Base-by-base conservation (phyloP, 1,140 invertebrate species). In the Ceratosolen fusciceps region DNA sequence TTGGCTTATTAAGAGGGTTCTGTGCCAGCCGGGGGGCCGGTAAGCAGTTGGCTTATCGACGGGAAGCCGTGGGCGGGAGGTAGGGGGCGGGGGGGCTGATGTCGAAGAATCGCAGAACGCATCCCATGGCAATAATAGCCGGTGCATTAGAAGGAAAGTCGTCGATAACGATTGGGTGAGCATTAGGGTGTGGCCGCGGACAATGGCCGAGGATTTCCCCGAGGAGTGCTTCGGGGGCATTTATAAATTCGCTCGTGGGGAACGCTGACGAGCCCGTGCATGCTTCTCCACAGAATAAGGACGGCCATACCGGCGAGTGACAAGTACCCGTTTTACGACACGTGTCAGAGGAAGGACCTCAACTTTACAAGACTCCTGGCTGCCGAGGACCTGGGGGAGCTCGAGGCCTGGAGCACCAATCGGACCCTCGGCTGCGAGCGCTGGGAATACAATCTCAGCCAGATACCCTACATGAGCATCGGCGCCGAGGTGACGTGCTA, bases 371-470 rank as follows among this genome's bases (percentile, higher is more conserved):
- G 5, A 0, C 29, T 77, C 2, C 8, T 70, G 0, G 16, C 9
- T 0, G 7, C 47, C 24, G 49, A 26, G 1, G 0, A 24, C 16
- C 24, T 5, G 14, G 24, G 16, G n/a, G 4, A 2, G 2, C 34
- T 58, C 9, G 4, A 19, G 0, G 26, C 26, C 14, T 74, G 77
- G 82, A 75, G 82, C 19, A 83, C 82, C 26, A 88, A 88, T 67
- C 77, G 74, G 65, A 88, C 86, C 0, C 65, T 87, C 0, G 83
- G 81, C 21, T 90, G 88, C 37, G 77, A 85, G 19, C 21, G 83
- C 16, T 92, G 91, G 91, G 89, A 91, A 71, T 93, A 92, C 83
- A 90, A 93, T 85, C 88, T 88, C 67, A 89, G 88, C 0, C 84
- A 87, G 37, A 88, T 92, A 68, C 90, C 90, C 3, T 92, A 92